Base-by-base conservation (phyloP, 2,888 invertebrate genomes). In the Linnaemya vulpina region DNA sequence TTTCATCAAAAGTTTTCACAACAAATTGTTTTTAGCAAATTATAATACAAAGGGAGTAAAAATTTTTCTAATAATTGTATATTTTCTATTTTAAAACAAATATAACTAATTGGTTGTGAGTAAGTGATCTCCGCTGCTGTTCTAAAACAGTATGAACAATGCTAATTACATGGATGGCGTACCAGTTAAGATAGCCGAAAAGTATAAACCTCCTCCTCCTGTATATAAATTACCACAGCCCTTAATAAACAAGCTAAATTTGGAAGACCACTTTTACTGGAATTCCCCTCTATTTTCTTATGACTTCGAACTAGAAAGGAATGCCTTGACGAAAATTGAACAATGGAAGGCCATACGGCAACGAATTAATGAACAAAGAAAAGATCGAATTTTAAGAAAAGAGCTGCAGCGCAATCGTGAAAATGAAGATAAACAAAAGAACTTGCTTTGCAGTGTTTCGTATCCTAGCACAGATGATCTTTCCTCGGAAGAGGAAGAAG, bases 161-260 rank as follows among this genome's bases (percentile, higher is more conserved):
- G 87, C 84, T 71, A 89, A 88, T 67, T 89, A 89, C 58, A 96
- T 96, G 95, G 97, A 97, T 93, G 96, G 95, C 88, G 95, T 97
- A 88, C 96, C 96, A 89, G 97, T 97, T 83, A 97, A 97, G 94
- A 97, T 97, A 92, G 95, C 96, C 65, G 97, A 97, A 92, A 96
- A 95, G 89, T 97, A 96, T 91, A 96, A 96, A 91, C 96, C 96
- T 87, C 97, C 97, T 30, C 95, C 95, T 77, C 95, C 94, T 90
- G 94, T 95, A 71, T 94, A 94, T 87, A 91, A 90, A 71, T 90
- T 95, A 85, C 94, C 95, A 55, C 93, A 93, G 85, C 93, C 93
- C 55, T 93, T 94, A 88, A 91, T 93, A 58, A 94, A 94, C 89
- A 92, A 94, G 87, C 88, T 94, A 84, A 92, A 92, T 76, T 92